Evolutionary conservation across 2,888 invertebrate species (phyloP), one percentile per base, ranked within the genome.

Genomic region (Pilophorus perplexus): DNA sequence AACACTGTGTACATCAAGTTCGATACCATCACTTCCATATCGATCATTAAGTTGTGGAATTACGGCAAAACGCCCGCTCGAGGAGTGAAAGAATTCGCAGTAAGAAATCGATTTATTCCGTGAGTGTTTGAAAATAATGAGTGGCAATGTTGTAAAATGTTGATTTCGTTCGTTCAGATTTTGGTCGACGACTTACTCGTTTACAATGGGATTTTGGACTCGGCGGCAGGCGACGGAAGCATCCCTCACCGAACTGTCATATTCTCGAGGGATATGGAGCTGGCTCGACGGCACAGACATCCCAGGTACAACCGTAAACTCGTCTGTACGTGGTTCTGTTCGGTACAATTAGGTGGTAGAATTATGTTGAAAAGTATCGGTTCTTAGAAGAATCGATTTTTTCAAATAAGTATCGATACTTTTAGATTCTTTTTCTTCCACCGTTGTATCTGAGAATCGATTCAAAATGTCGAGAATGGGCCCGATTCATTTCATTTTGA

Each of bases 71-170:
- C 88, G 0, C 83, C 87, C 0, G 79, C 78, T 3, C 80, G 91
- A 74, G 90, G 90, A 6, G 88, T 90, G 22, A 88, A 88, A 75
- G 90, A 92, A 78, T 88, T 90, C 77, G 88, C 85, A 70, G 90
- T 90, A 78, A 54, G 23, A 65, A n/a, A 18, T 22, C 33, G 12
- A 25, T 66, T 46, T 14, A 6, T 3, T 33, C 33, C 12, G 33
- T 33, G 6, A 33, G 33, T 12, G 6, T 33, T 33, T 12, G 33
- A 33, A 6, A 12, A 6, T 12, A 33, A 8, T 12, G 6, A 8
- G 33, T 33, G 12, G 6, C 33, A 6, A 6, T 33, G 33, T 33
- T 6, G 6, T 33, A 33, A 33, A 33, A 6, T 8, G n/a, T 44
- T n/a, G 3, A 28, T 4, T 57, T 16, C n/a, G n/a, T n/a, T n/a